A percentile compares a stretch with the other conserved stretches of the same genome.
phyloP scores from a whole-genome alignment of 2,113 vertebrate genomes.

The Epinephelus moara region DNA sequence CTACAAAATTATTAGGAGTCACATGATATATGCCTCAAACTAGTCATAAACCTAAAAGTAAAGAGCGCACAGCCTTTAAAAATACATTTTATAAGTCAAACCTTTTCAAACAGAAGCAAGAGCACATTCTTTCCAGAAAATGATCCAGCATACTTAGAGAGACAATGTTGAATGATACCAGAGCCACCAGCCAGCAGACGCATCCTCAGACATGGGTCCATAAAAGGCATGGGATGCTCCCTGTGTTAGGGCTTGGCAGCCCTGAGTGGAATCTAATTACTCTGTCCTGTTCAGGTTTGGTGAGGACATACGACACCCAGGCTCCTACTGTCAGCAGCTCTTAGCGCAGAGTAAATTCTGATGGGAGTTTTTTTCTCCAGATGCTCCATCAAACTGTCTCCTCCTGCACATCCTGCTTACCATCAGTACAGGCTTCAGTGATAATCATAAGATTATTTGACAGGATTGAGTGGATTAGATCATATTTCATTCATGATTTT shows the following conservation, averaged over 20 bases:
- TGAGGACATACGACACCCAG: slow-evolving; percentile 40
- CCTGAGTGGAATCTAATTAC: slow-evolving; percentile 48
- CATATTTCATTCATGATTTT: background rate
- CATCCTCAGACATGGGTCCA: slow-evolving; percentile 59
- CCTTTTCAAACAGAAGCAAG: slow-evolving; percentile 38
- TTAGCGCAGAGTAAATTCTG: slow-evolving; percentile 7
- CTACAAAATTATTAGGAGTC: background rate
- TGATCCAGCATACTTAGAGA: slow-evolving; percentile 20
- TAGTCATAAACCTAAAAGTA: background rate
- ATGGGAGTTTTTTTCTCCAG: slow-evolving; percentile 13
- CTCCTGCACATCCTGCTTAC: background rate
- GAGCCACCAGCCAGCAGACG: slow-evolving; percentile 44
- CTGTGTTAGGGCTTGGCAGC: slow-evolving; percentile 57
- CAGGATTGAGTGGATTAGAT: background rate
- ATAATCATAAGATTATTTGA: background rate
- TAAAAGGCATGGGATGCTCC: slow-evolving; percentile 79
- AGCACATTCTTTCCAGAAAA: slow-evolving; percentile 39
- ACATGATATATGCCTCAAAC: background rate
- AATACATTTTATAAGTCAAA: background rate
- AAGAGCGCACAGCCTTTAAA: background rate
- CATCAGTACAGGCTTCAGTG: background rate
- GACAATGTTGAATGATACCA: slow-evolving; percentile 60
- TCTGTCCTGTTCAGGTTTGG: slow-evolving; percentile 46
- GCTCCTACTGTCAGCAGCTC: slow-evolving; percentile 13
- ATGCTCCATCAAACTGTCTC: slow-evolving; percentile 12